Evolutionary conservation across 2,797 vertebrate genomes (phyloP).

Genomic region (Brachyalestes nurse): DNA sequence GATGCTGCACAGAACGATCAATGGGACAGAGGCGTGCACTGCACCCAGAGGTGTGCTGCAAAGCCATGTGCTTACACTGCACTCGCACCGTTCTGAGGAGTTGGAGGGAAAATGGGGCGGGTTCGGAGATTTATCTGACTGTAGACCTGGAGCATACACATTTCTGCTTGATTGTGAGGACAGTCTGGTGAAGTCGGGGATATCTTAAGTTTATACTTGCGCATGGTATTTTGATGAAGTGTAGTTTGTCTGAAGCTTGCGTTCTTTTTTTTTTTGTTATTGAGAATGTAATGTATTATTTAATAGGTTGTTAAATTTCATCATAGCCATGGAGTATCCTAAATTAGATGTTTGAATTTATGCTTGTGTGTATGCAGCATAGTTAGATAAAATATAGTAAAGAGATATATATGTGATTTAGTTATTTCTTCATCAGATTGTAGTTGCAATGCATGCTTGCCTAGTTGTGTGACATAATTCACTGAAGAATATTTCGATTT

Average conservation of each 20-base stretch:
- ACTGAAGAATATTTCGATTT: no score
- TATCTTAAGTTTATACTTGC: background rate
- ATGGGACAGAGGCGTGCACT: slow-evolving; percentile 68
- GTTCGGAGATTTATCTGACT: background rate
- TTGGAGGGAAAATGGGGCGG: background rate
- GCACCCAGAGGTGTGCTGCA: slow-evolving; percentile 57
- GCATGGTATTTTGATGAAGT: background rate
- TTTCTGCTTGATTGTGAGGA: slow-evolving; percentile 5
- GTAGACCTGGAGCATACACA: slow-evolving; percentile 7
- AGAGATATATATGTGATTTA: no score
- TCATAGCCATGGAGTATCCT: no score
- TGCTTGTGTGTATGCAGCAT: background rate
- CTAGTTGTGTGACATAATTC: no score
- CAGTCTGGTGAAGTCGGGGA: background rate
- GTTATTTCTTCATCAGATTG: background rate
- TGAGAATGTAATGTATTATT: no score
- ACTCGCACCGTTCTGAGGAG: background rate
- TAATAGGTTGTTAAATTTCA: no score
- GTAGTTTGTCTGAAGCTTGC: no score
- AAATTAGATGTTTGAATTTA: background rate
- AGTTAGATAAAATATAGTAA: background rate
- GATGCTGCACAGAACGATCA: slow-evolving; percentile 68
- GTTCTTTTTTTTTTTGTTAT: no score
- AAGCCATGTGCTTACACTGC: slow-evolving; percentile 44
- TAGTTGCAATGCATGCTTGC: background rate